phyloP scores from a whole-genome alignment of 2,888 invertebrate species.

The Yponomeuta malinellus region DNA sequence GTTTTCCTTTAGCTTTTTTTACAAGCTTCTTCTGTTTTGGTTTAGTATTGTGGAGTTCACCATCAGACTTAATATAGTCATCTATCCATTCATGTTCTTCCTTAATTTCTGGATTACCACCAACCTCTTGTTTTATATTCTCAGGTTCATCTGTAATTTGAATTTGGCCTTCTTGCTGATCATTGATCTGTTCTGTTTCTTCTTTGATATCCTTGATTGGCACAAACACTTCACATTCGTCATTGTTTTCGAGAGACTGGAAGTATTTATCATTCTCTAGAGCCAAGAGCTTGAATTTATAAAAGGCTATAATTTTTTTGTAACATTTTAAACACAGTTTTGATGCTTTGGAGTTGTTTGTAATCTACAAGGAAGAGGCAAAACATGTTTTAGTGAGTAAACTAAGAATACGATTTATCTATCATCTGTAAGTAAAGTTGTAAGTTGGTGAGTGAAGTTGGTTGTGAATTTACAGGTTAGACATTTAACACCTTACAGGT shows the following conservation, averaged over 20 bases:
- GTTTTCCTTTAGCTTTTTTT: constrained; percentile 16
- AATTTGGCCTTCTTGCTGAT: constrained; percentile 12
- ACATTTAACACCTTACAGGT: too few species aligned
- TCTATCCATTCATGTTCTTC: constrained; percentile 18
- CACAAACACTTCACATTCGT: not conserved
- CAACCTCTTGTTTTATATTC: constrained; percentile 28
- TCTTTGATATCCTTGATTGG: not conserved
- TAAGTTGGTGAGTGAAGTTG: not conserved
- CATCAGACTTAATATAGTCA: constrained; percentile 37
- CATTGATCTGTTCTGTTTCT: constrained; percentile 16
- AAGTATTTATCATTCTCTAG: constrained; percentile 45
- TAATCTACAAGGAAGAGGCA: constrained; percentile 34
- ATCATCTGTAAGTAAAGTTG: not conserved
- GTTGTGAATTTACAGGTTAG: too few species aligned
- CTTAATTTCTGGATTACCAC: constrained; percentile 11
- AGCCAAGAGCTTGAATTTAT: constrained; percentile 51
- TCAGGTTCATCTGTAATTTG: constrained; percentile 23
- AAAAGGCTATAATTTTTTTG: constrained; percentile 43
- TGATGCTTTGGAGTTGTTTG: constrained; percentile 34
- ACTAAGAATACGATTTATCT: constrained; percentile 19
- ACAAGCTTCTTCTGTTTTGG: constrained; percentile 39
- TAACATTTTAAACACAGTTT: constrained; percentile 53
- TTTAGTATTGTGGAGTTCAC: constrained; percentile 51
- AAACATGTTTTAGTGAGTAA: constrained; percentile 12
- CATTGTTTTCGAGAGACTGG: constrained; percentile 23